A percentile compares a stretch with the other conserved stretches of the same genome.
Evolutionary conservation across 2,113 vertebrate genomes (phyloP).

Genomic region (Cyprinus carpio): DNA sequence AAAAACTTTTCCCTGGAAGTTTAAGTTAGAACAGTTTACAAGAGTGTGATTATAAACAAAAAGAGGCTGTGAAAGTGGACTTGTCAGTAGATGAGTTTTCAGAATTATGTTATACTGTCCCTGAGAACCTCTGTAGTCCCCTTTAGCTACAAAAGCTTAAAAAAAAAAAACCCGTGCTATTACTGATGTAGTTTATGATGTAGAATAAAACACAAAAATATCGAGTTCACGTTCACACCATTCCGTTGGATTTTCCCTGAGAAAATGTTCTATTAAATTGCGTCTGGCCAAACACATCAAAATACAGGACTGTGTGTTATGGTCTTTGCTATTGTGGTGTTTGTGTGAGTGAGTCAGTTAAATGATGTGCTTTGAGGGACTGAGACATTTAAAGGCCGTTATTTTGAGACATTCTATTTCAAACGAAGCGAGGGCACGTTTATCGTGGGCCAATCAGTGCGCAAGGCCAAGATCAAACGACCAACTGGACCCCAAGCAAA

Average conservation of each 20-base stretch:
- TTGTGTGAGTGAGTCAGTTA: conserved; percentile 11
- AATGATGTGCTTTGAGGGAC: conserved; percentile 4
- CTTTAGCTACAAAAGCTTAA: not conserved
- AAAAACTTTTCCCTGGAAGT: no score
- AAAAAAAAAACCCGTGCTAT: no score
- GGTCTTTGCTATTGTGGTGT: conserved; percentile 25
- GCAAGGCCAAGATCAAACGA: conserved; percentile 72
- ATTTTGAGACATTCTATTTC: conserved; percentile 5
- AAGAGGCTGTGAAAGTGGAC: no score
- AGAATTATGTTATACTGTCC: no score
- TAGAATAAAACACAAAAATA: no score
- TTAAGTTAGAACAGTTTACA: not conserved
- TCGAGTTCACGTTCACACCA: not conserved
- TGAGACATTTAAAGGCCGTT: conserved; percentile 24
- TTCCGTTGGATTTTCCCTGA: conserved; percentile 43
- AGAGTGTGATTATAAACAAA: not conserved
- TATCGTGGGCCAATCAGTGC: conserved; percentile 21
- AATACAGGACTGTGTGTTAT: conserved; percentile 49
- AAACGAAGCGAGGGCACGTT: conserved; percentile 4
- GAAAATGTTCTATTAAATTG: conserved; percentile 66
- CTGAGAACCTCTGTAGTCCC: not conserved
- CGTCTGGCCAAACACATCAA: conserved; percentile 66
- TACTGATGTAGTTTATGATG: no score
- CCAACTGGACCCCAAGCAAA: conserved; percentile 69
- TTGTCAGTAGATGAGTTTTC: no score